Evolutionary conservation across 2,888 invertebrate species (phyloP).

Genomic region (Caenorhabditis becei): DNA sequence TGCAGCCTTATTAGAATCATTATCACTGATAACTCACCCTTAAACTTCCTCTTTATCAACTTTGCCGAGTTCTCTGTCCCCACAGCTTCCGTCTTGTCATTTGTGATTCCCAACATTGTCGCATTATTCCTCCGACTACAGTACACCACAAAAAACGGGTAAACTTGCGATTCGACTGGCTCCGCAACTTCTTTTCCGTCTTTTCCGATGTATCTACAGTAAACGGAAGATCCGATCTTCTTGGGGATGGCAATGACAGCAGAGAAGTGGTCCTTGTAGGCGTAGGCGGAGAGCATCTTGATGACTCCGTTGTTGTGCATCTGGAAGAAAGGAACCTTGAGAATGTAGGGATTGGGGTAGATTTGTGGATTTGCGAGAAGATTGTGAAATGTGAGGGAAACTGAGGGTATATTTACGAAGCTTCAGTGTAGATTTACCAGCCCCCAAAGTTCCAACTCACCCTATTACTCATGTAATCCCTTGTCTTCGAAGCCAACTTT

Average conservation of each 20-base stretch:
- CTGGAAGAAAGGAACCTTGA: slow-evolving; percentile 16
- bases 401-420: no score
- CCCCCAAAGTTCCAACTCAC: no score
- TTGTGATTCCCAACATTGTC: slow-evolving; percentile 32
- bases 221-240: slow-evolving; percentile 33
- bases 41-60: slow-evolving; percentile 39
- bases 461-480: slow-evolving; percentile 14
- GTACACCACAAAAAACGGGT: slow-evolving; percentile 57
- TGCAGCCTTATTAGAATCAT: neutral
- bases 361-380: neutral
- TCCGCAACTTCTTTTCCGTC: slow-evolving; percentile 46
- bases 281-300: slow-evolving; percentile 41
- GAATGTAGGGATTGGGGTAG: neutral
- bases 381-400: no score
- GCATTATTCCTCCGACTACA: slow-evolving; percentile 41
- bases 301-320: slow-evolving; percentile 13
- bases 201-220: slow-evolving; percentile 45
- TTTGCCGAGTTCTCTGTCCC: slow-evolving; percentile 28
- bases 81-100: slow-evolving; percentile 16
- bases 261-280: slow-evolving; percentile 56
- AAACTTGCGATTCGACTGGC: slow-evolving; percentile 35
- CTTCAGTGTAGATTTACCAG: no score
- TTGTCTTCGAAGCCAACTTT: slow-evolving; percentile 13
- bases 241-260: slow-evolving; percentile 29
- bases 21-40: slow-evolving; percentile 17